Evolutionary conservation across 1,140 invertebrate species (phyloP), one percentile per base, ranked within the genome.

Genomic region (Solen grandis): DNA sequence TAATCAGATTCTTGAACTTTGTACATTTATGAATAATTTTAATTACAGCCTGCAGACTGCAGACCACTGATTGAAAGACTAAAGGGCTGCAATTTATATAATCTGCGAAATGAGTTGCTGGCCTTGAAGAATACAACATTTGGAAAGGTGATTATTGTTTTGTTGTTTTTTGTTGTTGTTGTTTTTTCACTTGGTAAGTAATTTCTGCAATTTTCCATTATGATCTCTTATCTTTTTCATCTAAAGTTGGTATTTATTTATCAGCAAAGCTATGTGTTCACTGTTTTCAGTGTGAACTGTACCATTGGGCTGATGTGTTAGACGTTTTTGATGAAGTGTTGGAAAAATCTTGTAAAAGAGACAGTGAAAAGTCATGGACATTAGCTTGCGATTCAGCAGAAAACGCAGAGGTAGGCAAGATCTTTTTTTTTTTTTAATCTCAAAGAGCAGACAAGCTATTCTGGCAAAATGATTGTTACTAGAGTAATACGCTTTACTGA

Each of bases 231-330:
- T n/a, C n/a, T n/a, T n/a, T n/a, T n/a, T n/a, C n/a, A n/a, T n/a
- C n/a, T n/a, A n/a, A n/a, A n/a, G n/a, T n/a, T n/a, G n/a, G n/a
- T n/a, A n/a, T n/a, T n/a, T n/a, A n/a, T n/a, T n/a, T n/a, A n/a
- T n/a, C n/a, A n/a, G n/a, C n/a, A n/a, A n/a, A n/a, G n/a, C n/a
- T n/a, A n/a, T n/a, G n/a, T n/a, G n/a, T n/a, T n/a, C n/a, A n/a
- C n/a, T 68, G 46, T 81, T 83, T 86, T 38, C 81, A 94, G 94
- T 97, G 96, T 92, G 97, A 98, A 92, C 93, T 98, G 14, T 96
- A 96, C 88, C 96, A 98, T 91, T 98, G 96, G 96, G 96, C 96
- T 68, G 96, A 97, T 93, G 95, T 97, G 5, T 92, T 98, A 38
- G 96, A 97, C 93, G 94, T 95, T 25, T 97, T 96, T 93, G 97